Conservation (phyloP, 2,797 vertebrate species). For the Hippoglossus hippoglossus region DNA sequence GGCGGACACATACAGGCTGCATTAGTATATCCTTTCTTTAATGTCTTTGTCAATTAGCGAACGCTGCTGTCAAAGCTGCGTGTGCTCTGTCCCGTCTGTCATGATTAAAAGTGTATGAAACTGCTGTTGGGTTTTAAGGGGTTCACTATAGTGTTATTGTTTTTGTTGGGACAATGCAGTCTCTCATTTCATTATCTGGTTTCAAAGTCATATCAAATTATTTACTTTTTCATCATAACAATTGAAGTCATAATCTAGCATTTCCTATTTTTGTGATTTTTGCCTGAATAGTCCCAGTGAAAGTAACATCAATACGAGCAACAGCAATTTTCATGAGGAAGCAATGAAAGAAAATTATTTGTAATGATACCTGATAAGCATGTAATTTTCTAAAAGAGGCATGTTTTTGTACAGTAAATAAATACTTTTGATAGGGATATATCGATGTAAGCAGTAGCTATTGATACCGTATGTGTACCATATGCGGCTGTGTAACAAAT, state of each 20-base stretch:
- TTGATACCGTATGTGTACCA: no score
- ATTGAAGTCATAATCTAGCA: not conserved
- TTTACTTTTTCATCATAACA: slow-evolving; percentile 1
- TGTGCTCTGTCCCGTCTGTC: slow-evolving; percentile 53
- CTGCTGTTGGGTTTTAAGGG: slow-evolving; percentile 29
- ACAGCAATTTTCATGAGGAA: no score
- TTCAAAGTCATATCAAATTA: slow-evolving; percentile 8
- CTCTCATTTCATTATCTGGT: not conserved
- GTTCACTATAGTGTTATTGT: slow-evolving; percentile 30
- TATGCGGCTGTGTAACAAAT: no score
- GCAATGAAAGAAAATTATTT: no score
- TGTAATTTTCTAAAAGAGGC: no score
- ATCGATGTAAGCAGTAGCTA: no score
- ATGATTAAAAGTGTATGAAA: slow-evolving; percentile 59
- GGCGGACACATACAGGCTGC: slow-evolving; percentile 49
- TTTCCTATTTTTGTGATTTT: not conserved
- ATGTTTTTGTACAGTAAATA: no score
- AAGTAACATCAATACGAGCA: no score
- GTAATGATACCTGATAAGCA: no score
- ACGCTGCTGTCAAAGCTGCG: slow-evolving; percentile 39
- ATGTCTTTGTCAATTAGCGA: slow-evolving; percentile 67
- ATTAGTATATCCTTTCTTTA: slow-evolving; percentile 48
- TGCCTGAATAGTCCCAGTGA: no score
- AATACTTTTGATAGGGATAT: no score
- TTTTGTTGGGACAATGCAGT: slow-evolving; percentile 32